phyloP scores from a whole-genome alignment of 1,140 invertebrate species.

The Procambarus clarkii region DNA sequence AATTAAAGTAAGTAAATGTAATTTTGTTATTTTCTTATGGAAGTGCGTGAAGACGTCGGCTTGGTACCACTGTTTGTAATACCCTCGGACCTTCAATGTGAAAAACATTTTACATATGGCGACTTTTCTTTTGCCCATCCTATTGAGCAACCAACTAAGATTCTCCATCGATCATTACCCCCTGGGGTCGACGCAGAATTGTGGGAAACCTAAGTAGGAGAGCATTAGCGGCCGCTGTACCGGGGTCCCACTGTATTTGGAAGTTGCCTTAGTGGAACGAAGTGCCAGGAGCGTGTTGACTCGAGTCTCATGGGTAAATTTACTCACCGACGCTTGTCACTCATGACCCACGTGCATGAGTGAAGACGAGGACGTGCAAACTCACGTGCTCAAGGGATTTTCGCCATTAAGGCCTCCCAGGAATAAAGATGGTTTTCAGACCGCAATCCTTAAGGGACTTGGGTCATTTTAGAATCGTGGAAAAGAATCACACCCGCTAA shows the following conservation, averaged over 20 bases:
- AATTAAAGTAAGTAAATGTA: no score
- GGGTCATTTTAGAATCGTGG: constrained; percentile 24
- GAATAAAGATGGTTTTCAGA: constrained; percentile 31
- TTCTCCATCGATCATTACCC: constrained; percentile 38
- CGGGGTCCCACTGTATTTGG: constrained; percentile 58
- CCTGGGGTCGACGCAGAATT: not conserved
- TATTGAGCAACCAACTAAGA: constrained; percentile 24
- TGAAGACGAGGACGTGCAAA: constrained; percentile 39
- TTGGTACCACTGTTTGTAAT: constrained; percentile 18
- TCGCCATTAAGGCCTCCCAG: not conserved
- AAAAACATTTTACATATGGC: constrained; percentile 30
- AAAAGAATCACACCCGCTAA: constrained; percentile 47
- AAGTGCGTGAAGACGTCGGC: not conserved
- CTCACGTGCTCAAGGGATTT: constrained; percentile 8
- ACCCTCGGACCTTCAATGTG: not conserved
- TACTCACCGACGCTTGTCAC: constrained; percentile 67
- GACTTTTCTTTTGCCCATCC: constrained; percentile 23
- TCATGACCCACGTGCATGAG: constrained; percentile 69
- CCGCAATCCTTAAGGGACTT: not conserved
- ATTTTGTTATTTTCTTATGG: not conserved
- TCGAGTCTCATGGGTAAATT: constrained; percentile 66
- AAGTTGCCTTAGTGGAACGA: constrained; percentile 64
- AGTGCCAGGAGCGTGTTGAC: constrained; percentile 68
- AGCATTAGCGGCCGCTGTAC: constrained; percentile 34
- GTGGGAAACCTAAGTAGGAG: constrained; percentile 43